Conservation (phyloP, 1,140 invertebrate species). For the Theocolax elegans region DNA sequence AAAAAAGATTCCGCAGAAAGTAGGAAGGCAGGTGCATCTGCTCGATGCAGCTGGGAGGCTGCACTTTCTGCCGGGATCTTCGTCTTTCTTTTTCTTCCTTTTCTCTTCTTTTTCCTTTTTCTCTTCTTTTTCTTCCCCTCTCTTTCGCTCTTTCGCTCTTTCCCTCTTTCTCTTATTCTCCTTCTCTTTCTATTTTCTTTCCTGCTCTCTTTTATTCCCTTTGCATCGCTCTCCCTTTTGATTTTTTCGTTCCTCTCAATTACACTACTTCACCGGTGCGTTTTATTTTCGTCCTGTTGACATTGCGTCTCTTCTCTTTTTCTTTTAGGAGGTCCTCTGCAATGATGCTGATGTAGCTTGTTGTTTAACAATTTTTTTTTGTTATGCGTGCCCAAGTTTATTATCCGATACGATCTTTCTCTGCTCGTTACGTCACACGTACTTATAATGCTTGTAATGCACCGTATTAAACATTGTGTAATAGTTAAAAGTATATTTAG, state of each 20-base stretch:
- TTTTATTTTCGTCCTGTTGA: too few species aligned
- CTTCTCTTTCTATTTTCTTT: not conserved
- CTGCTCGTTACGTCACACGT: too few species aligned
- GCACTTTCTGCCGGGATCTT: conserved; percentile 40
- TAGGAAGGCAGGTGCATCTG: conserved; percentile 54
- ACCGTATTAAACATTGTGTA: too few species aligned
- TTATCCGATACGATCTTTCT: too few species aligned
- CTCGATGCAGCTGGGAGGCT: conserved; percentile 52
- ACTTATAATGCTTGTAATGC: too few species aligned
- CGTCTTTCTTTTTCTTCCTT: conserved; percentile 35
- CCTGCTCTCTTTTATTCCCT: not conserved
- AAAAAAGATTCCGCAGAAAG: conserved; percentile 44
- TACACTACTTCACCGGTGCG: too few species aligned
- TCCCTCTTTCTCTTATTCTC: not conserved
- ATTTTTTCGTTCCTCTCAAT: not conserved
- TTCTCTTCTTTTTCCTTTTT: conserved; percentile 14
- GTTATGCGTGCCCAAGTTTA: too few species aligned
- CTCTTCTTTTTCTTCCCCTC: conserved; percentile 2
- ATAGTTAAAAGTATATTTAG: too few species aligned
- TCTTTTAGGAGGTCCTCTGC: too few species aligned
- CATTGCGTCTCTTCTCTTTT: too few species aligned
- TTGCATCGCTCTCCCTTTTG: not conserved
- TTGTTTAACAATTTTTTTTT: too few species aligned
- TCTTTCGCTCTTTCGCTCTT: conserved; percentile 1
- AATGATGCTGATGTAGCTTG: too few species aligned